phyloP scores from a whole-genome alignment of 2,888 invertebrate species.

The Brachyptera putata region DNA sequence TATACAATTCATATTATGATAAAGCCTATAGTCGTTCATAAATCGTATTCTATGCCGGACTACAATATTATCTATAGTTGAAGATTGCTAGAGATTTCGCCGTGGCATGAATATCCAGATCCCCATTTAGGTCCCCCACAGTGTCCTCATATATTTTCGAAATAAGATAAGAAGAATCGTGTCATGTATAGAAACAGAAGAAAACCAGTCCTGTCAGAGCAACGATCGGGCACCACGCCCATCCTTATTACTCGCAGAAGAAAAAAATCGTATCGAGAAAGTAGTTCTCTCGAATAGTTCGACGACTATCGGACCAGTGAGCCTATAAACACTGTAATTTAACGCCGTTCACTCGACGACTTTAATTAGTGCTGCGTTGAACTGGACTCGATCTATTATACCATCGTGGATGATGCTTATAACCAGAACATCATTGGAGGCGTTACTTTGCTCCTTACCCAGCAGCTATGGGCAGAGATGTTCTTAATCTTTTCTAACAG shows the following conservation, averaged over 20 bases:
- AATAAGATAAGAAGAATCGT: conserved; percentile 18
- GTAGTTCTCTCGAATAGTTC: background rate
- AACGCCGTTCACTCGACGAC: background rate
- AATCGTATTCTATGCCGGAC: background rate
- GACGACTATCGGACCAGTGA: background rate
- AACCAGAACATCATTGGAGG: conserved; percentile 3
- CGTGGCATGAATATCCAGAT: background rate
- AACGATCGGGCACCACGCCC: conserved; percentile 19
- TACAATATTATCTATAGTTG: background rate
- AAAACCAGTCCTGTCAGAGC: conserved; percentile 17
- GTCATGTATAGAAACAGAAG: conserved; percentile 14
- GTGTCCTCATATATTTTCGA: conserved; percentile 14
- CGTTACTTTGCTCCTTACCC: conserved; percentile 13
- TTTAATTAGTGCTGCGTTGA: conserved; percentile 16
- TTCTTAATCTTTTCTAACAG: background rate
- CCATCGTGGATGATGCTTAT: background rate
- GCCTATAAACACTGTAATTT: conserved; percentile 22
- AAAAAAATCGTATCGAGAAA: conserved; percentile 13
- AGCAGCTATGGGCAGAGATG: background rate
- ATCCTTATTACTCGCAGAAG: conserved; percentile 14
- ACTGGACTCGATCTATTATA: background rate
- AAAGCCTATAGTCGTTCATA: background rate
- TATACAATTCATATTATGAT: background rate
- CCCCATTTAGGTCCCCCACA: conserved; percentile 7
- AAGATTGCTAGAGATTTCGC: conserved; percentile 7